A percentile compares a stretch with the other conserved stretches of the same genome.
Conservation (phyloP, 1,140 invertebrate genomes). For the Metaphire vulgaris region DNA sequence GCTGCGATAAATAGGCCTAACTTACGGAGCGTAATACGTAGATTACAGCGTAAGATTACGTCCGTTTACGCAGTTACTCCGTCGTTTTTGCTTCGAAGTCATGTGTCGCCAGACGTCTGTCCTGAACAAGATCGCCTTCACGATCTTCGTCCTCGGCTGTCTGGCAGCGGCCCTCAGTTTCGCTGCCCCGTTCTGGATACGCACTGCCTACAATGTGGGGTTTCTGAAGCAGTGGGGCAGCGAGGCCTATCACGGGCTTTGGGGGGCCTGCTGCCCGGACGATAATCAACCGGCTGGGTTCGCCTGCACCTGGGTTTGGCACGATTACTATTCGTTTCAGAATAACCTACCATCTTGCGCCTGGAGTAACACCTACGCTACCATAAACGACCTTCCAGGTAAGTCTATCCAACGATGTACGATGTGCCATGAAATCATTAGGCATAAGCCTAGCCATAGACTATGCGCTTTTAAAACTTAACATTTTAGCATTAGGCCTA, state of each 20-base stretch:
- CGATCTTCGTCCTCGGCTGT: neutral
- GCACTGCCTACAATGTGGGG: neutral
- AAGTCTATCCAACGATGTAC: too few species aligned
- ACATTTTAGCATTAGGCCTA: too few species aligned
- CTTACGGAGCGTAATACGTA: too few species aligned
- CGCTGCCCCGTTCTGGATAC: neutral
- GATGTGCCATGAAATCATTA: too few species aligned
- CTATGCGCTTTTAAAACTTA: too few species aligned
- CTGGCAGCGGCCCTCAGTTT: neutral
- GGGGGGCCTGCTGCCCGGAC: neutral
- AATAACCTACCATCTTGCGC: neutral
- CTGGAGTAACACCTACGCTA: too few species aligned
- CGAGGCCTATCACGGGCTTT: neutral
- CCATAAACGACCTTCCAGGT: too few species aligned
- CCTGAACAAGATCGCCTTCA: neutral
- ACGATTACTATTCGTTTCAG: neutral
- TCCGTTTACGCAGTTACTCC: too few species aligned
- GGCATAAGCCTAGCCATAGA: too few species aligned
- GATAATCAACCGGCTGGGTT: neutral
- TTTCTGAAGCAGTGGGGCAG: neutral
- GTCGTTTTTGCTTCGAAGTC: too few species aligned
- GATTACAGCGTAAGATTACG: too few species aligned
- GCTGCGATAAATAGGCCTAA: too few species aligned
- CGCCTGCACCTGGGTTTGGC: neutral
- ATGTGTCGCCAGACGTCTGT: neutral